These are phyloP conservation scores for Scaptomyza flava DNA, from an alignment of 2,888 invertebrate species.

Conservation along the genomic window DNA sequence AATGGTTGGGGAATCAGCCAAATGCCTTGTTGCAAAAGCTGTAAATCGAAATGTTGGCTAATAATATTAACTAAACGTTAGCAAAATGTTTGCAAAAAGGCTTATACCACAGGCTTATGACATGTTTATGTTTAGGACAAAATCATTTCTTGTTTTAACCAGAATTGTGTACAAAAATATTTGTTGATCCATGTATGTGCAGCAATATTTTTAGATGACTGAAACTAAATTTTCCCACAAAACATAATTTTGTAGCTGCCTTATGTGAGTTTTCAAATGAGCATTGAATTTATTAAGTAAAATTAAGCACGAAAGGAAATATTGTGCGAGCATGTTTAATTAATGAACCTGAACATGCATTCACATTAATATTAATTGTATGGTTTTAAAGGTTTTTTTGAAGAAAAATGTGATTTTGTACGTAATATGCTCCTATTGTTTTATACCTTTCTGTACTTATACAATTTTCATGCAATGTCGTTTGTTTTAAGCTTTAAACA, in stretches of 20 bases:
- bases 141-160: not conserved
- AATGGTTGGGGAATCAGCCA: no score
- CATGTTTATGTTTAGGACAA: no score
- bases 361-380: not conserved
- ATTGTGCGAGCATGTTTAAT: not conserved
- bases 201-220: no score
- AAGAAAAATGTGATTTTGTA: not conserved
- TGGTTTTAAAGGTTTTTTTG: not conserved
- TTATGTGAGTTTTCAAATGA: not conserved
- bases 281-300: not conserved
- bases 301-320: not conserved
- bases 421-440: not conserved
- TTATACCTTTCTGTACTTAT: not conserved
- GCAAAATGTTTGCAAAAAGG: no score
- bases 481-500: conserved; percentile 13
- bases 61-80: no score
- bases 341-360: not conserved
- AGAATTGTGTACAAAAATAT: not conserved
- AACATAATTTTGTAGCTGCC: not conserved
- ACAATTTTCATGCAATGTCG: not conserved
- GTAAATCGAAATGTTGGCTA: no score
- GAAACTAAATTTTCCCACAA: not conserved
- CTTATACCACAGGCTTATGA: no score
- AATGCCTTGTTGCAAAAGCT: no score
- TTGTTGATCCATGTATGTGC: not conserved